phyloP scores from a whole-genome alignment of 2,888 invertebrate genomes.

The Machimus atricapillus region DNA sequence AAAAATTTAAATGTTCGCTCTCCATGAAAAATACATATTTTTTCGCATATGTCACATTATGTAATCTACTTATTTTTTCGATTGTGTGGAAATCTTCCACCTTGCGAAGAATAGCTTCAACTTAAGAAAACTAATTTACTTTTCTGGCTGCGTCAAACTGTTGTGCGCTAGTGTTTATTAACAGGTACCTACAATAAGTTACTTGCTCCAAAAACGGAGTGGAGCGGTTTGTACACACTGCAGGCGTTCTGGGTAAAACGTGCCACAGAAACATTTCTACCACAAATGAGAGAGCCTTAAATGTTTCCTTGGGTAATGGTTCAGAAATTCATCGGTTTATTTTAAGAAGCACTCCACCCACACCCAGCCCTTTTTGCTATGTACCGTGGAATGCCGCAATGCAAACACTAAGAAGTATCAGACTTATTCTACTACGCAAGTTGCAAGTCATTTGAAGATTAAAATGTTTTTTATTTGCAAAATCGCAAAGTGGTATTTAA shows the following conservation, averaged over 20 bases:
- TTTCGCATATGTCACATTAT: background rate
- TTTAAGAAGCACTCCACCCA: background rate
- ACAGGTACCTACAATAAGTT: background rate
- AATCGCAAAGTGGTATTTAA: background rate
- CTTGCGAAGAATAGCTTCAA: background rate
- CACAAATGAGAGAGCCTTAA: background rate
- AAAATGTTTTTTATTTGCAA: background rate
- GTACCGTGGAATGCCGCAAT: background rate
- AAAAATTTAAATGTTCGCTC: too few species aligned
- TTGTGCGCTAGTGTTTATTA: background rate
- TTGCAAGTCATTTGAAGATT: background rate
- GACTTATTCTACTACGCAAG: background rate
- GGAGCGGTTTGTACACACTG: background rate
- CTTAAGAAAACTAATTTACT: background rate
- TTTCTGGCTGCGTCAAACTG: background rate
- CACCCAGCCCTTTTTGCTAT: background rate
- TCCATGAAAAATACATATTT: too few species aligned
- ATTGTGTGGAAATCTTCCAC: background rate
- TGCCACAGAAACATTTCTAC: background rate
- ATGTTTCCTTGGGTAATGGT: background rate
- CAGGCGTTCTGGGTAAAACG: background rate
- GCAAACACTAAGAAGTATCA: background rate
- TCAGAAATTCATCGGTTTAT: background rate
- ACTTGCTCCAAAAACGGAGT: background rate
- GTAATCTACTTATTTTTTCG: background rate